Base-by-base conservation (phyloP, 2,888 invertebrate genomes). In the Ochropacha duplaris region DNA sequence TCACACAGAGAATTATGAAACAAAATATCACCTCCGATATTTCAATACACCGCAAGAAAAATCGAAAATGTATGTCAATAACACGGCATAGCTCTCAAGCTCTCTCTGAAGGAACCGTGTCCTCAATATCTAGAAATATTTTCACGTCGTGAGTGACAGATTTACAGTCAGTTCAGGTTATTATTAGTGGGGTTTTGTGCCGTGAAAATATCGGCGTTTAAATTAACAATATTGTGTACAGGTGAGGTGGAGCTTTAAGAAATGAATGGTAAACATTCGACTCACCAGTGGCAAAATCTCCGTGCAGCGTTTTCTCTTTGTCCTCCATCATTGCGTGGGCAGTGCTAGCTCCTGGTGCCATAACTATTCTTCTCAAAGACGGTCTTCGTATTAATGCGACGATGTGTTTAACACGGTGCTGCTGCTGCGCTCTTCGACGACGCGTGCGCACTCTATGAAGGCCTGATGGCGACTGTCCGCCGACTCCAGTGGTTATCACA, bases 291-390 rank as follows among this genome's bases (percentile, higher is more conserved):
- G 88, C 81, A 66, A 89, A 70, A 63, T 84, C 83, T 69, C 83
- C 84, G 60, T 84, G 84, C 26, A 91, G 84, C 19, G 86, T 77
- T 70, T 94, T 92, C 77, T 92, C 92, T 77, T 93, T 93, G 74
- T 93, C 93, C 70, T 92, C 93, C 86, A 92, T 88, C 93, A 93
- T 93, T 44, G 90, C 76, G 71, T 93, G 93, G 62, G 93, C 92
- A 62, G 94, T 93, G 76, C 89, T 90, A 55, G 93, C 90, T 87
- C 92, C 92, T 54, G 94, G 94, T 76, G 94, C 93, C 94, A 94
- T 94, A 22, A 88, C 91, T 66, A 90, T 90, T 73, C 90, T 87
- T 74, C 89, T 87, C 57, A 90, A 71, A 61, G 91, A 91, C 63
- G 88, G 86, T 88, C 90, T 90, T 65, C 90, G 84, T 60, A 87